Evolutionary conservation across 2,797 vertebrate species (phyloP).

Genomic region (Oryzias sinensis): DNA sequence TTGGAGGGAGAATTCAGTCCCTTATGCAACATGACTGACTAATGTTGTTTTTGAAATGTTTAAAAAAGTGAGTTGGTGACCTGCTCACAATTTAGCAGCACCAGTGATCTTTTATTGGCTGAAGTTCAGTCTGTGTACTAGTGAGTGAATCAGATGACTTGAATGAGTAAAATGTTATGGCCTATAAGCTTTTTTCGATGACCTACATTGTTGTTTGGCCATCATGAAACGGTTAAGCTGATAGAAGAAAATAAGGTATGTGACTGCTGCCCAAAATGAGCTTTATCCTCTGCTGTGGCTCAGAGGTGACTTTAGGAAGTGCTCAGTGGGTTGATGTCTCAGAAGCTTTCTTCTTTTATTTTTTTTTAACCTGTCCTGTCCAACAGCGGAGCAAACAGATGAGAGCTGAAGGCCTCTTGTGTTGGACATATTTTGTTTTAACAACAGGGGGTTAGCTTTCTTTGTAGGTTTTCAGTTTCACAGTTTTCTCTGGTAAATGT

Average conservation of each 20-base stretch:
- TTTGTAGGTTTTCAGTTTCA: constrained; percentile 26
- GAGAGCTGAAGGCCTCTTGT: too few species aligned
- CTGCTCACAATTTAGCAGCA: constrained; percentile 2
- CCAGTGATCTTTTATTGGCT: not conserved
- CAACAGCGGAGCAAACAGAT: too few species aligned
- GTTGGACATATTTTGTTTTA: too few species aligned
- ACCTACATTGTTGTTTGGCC: constrained; percentile 16
- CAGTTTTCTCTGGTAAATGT: constrained; percentile 50
- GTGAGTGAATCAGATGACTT: constrained; percentile 13
- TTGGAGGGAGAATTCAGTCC: constrained; percentile 15
- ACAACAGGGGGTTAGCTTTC: not conserved
- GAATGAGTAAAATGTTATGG: constrained; percentile 16
- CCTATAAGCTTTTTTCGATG: constrained; percentile 9
- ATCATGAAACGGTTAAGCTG: constrained; percentile 1
- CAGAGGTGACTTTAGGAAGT: constrained; percentile 21
- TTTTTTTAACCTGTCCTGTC: too few species aligned
- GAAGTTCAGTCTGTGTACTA: constrained; percentile 4
- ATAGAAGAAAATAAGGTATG: constrained; percentile 4
- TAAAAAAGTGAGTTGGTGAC: constrained; percentile 2
- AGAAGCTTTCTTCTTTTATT: constrained; percentile 4
- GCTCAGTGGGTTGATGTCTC: constrained; percentile 6
- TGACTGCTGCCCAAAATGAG: constrained; percentile 17
- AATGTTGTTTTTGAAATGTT: not conserved
- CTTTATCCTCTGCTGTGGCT: not conserved
- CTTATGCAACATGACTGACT: constrained; percentile 3